These are phyloP conservation scores for Sarcophaga subvicina DNA, from an alignment of 2,888 invertebrate species.

Conservation along the genomic window DNA sequence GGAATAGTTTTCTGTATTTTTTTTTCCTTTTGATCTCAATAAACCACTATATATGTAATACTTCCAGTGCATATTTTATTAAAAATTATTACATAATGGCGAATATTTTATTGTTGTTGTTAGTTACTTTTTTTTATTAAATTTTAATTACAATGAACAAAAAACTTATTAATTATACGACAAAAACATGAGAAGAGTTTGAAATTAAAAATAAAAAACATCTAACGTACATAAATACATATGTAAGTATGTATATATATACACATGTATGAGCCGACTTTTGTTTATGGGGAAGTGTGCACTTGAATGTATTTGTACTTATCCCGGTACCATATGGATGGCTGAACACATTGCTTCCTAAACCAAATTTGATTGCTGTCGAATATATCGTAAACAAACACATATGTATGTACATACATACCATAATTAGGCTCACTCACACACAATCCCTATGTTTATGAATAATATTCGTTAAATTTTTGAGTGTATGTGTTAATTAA, in stretches of 20 bases:
- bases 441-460: too few species aligned
- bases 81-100: constrained; percentile 64
- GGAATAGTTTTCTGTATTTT: background rate
- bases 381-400: constrained; percentile 24
- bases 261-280: too few species aligned
- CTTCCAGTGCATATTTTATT: constrained; percentile 34
- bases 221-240: background rate
- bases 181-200: constrained; percentile 57
- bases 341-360: constrained; percentile 69
- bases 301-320: constrained; percentile 37
- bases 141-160: constrained; percentile 6
- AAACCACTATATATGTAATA: too few species aligned
- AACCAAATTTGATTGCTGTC: constrained; percentile 57
- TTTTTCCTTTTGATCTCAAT: too few species aligned
- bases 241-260: background rate
- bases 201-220: background rate
- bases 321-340: constrained; percentile 72
- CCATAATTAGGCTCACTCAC: background rate
- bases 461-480: background rate
- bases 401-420: background rate
- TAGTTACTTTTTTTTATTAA: background rate
- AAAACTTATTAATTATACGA: constrained; percentile 51
- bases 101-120: constrained; percentile 19
- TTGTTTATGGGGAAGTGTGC: background rate
- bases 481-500: constrained; percentile 50